Evolutionary conservation across 2,113 vertebrate species (phyloP).

Genomic region (Pangasianodon hypophthalmus): DNA sequence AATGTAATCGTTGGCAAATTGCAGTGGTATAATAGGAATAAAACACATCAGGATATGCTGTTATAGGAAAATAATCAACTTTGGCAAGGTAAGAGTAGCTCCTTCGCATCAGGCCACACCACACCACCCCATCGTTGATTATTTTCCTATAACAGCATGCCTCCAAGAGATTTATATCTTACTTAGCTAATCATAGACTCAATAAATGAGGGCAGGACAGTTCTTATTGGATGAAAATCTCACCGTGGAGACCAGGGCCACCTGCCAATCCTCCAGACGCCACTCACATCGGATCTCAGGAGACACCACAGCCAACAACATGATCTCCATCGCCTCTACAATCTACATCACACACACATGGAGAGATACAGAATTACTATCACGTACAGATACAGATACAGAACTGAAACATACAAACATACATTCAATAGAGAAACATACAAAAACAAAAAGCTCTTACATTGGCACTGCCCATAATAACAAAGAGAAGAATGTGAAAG

Average conservation of each 20-base stretch:
- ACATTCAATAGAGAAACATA: not conserved
- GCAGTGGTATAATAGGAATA: not conserved
- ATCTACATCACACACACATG: slow-evolving; percentile 72
- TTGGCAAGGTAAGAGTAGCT: not conserved
- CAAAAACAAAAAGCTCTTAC: slow-evolving; percentile 68
- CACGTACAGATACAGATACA: not conserved
- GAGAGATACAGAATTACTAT: not conserved
- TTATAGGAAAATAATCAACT: not conserved
- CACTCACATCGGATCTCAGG: slow-evolving; percentile 91
- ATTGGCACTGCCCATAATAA: slow-evolving; percentile 91
- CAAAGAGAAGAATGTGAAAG: slow-evolving; percentile 87
- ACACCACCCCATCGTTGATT: not conserved
- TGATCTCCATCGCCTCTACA: slow-evolving; percentile 95
- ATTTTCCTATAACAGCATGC: not conserved
- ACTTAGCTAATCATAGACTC: not conserved
- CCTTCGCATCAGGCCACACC: not conserved
- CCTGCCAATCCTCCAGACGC: slow-evolving; percentile 91
- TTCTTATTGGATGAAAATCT: slow-evolving; percentile 62
- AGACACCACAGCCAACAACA: slow-evolving; percentile 90
- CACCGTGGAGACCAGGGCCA: slow-evolving; percentile 93
- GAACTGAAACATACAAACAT: not conserved
- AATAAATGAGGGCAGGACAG: not conserved
- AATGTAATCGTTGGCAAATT: not conserved
- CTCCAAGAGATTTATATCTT: not conserved
- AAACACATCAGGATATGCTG: not conserved